These are phyloP conservation scores for Neomicropteryx cornuta DNA, from an alignment of 1,140 invertebrate genomes.

Conservation along the genomic window DNA sequence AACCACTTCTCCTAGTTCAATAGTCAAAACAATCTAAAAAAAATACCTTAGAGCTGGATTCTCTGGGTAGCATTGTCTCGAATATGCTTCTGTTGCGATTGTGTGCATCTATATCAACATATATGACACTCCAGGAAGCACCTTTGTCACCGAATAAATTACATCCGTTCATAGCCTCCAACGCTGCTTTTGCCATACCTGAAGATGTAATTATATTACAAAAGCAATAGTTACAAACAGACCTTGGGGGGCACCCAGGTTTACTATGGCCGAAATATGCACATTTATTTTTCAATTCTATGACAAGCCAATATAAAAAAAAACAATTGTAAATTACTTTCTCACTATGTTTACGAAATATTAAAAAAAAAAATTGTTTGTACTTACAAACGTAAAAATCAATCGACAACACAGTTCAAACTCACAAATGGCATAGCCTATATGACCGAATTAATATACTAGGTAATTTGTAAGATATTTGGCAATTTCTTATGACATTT, in stretches of 20 bases:
- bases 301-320: neutral
- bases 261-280: no score
- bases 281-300: neutral
- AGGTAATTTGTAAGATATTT: no score
- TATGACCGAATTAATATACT: no score
- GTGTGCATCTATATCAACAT: constrained; percentile 99
- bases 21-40: neutral
- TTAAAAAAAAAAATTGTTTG: constrained; percentile 2
- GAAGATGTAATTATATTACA: constrained; percentile 13
- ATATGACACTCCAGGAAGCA: constrained; percentile 95
- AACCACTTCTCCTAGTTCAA: neutral
- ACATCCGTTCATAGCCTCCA: constrained; percentile 98
- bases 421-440: neutral
- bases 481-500: no score
- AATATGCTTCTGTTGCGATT: constrained; percentile 98
- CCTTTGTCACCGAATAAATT: constrained; percentile 97
- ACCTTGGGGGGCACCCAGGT: no score
- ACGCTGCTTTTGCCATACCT: constrained; percentile 93
- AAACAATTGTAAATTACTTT: constrained; percentile 4
- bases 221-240: constrained; percentile 5
- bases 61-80: constrained; percentile 93
- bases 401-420: neutral
- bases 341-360: constrained; percentile 2
- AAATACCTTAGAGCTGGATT: constrained; percentile 93
- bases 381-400: constrained; percentile 1